phyloP scores from a whole-genome alignment of 2,797 vertebrate species.

The Pseudomugil gertrudae region DNA sequence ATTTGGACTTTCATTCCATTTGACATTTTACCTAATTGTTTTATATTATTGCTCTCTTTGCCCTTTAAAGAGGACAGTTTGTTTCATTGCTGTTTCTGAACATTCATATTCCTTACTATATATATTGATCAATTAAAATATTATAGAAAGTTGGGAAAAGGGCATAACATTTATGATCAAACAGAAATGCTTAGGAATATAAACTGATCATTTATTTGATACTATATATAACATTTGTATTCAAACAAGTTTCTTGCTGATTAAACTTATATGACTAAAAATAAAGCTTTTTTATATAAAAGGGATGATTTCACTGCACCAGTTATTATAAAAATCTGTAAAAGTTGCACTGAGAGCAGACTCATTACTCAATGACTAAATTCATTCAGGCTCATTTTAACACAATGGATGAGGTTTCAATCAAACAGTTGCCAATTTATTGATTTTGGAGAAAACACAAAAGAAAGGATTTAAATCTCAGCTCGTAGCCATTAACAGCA shows the following conservation, averaged over 20 bases:
- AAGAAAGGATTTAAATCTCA: conserved; percentile 77
- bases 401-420: conserved; percentile 74
- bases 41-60: conserved; percentile 66
- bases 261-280: conserved; percentile 30
- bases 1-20: conserved; percentile 18
- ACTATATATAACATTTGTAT: conserved; percentile 16
- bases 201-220: conserved; percentile 27
- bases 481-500: conserved; percentile 73
- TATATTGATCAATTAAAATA: conserved; percentile 71
- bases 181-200: conserved; percentile 37
- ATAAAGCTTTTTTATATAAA: conserved; percentile 19
- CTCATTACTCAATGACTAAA: too few relatives aligned
- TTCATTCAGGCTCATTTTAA: conserved; percentile 67
- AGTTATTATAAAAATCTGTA: conserved; percentile 29
- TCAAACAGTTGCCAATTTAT: conserved; percentile 79
- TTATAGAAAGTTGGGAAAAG: conserved; percentile 71
- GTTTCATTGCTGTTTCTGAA: conserved; percentile 64
- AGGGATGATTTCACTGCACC: conserved; percentile 30
- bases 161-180: conserved; percentile 66
- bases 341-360: conserved; percentile 44
- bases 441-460: conserved; percentile 74
- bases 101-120: conserved; percentile 66
- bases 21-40: conserved; percentile 49
- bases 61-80: conserved; percentile 70
- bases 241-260: conserved; percentile 15